Evolutionary conservation across 2,797 vertebrate species (phyloP), one percentile per base, ranked within the genome.

Genomic region (Paguma larvata): DNA sequence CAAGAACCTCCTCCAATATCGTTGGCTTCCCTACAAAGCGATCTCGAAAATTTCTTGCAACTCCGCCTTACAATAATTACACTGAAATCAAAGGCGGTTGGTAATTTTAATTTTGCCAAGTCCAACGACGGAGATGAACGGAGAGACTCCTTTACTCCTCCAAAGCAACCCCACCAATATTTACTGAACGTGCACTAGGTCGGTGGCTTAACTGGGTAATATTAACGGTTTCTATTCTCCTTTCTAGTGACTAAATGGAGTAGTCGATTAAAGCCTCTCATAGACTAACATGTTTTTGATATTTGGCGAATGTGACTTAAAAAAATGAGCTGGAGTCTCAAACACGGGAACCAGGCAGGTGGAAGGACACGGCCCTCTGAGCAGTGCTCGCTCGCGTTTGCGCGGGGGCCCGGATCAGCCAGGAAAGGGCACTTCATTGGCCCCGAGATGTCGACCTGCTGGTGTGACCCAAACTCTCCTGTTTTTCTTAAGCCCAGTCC

Each of bases 351-450:
- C 21, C 27, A 19, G 63, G 7, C 56, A 5, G 23, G 56, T 12
- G 16, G 34, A 19, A 23, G 23, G 21, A 59, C 23, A 59, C 21
- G 7, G 21, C 56, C 56, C 56, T 59, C 56, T 9, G 56, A 59
- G 21, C 21, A 23, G 21, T 9, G 56, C 23, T 62, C 23, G 32
- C n/a, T 56, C 27, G 14, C 18, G 1, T 21, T 25, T 25, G 44
- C 41, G 11, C 1, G 7, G 6, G n/a, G 41, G 6, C 14, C 6
- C 2, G 1, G 2, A 1, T 3, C 6, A 3, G 5, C 23, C 18
- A 30, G 75, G 56, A 59, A 34, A 23, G 13, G 14, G 82, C 6
- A 10, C 44, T 38, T 1, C 11, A 12, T 15, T 30, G 56, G 46
- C 14, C 72, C 67, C 0, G 53, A 53, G 30, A 18, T 34, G 67